phyloP scores from a whole-genome alignment of 2,113 vertebrate species.

The Leptocoma aspasia region DNA sequence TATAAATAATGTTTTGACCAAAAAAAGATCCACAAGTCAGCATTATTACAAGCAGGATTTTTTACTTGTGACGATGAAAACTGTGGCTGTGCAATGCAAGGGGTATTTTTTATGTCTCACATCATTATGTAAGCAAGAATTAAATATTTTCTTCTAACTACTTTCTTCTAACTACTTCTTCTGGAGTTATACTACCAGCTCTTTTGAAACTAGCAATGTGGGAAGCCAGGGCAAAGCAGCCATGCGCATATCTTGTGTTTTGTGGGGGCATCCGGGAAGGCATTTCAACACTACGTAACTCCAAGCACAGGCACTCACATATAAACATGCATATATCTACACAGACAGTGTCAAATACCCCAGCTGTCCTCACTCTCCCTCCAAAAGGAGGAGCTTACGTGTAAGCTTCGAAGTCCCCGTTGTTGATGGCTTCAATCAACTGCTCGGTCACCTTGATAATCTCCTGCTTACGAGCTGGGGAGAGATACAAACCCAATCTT shows the following conservation, averaged over 20 bases:
- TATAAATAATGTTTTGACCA: background rate
- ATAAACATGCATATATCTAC: rapidly evolving
- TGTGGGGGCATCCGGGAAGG: background rate
- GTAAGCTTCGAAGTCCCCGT: constrained; percentile 97
- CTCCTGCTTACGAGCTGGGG: constrained; percentile 92
- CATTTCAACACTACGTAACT: background rate
- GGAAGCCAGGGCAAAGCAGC: background rate
- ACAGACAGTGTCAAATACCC: background rate
- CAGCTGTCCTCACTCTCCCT: background rate
- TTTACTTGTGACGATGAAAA: background rate
- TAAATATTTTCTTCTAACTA: background rate
- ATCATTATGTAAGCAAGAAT: background rate
- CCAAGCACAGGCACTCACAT: background rate
- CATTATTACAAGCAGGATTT: background rate
- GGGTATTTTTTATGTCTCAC: background rate
- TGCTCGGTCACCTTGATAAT: constrained; percentile 98
- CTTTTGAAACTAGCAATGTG: background rate
- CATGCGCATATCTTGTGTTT: background rate
- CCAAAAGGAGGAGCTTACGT: constrained; percentile 79
- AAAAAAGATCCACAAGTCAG: background rate
- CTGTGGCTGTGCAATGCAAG: background rate
- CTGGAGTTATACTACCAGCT: background rate
- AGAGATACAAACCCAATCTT: background rate
- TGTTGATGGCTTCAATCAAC: constrained; percentile 98
- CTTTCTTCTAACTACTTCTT: background rate